Base-by-base conservation (phyloP, 2,888 invertebrate genomes). In the Eupithecia inturbata region DNA sequence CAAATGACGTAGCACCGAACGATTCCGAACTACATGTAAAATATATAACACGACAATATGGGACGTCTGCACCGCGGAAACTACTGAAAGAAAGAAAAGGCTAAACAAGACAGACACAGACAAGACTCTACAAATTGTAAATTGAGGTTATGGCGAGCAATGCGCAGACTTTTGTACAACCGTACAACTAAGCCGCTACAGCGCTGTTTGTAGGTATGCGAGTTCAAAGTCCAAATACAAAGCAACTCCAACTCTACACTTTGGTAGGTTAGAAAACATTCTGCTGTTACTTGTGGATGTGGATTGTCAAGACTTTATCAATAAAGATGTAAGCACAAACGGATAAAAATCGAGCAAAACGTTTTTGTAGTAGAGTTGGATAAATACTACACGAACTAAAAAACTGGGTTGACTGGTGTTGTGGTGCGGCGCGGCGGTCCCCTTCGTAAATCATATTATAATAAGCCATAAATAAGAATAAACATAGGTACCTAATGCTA, bases 141-240 rank as follows among this genome's bases (percentile, higher is more conserved):
- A 67, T 75, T 75, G 69, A 79, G 79, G 79, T 79, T 79, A 79
- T 75, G 62, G 26, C 68, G 64, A 68, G 70, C 68, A 41, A 33
- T 36, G 67, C 36, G 33, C 31, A 62, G 36, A n/a, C 60, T 16
- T 49, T 67, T 63, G n/a, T n/a, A n/a, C n/a, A n/a, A n/a, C n/a
- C 68, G 49, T 67, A 67, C 14, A 71, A 39, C 57, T 67, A 60
- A 78, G 77, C 72, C 39, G n/a, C 45, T 76, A 19, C 26, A 76
- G 76, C 77, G 76, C 77, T 79, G 71, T 64, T 9, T 12, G 26
- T 53, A 14, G n/a, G n/a, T 14, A 19, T 5, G 45, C 4, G 49
- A 16, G 49, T 53, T 9, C 57, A 26, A 57, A 57, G 57, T 57
- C 57, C 57, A 57, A 57, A 26, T 53, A 53, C 3, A 57, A 57